phyloP scores from a whole-genome alignment of 1,140 invertebrate genomes.

The Drosophila kanapiae region DNA sequence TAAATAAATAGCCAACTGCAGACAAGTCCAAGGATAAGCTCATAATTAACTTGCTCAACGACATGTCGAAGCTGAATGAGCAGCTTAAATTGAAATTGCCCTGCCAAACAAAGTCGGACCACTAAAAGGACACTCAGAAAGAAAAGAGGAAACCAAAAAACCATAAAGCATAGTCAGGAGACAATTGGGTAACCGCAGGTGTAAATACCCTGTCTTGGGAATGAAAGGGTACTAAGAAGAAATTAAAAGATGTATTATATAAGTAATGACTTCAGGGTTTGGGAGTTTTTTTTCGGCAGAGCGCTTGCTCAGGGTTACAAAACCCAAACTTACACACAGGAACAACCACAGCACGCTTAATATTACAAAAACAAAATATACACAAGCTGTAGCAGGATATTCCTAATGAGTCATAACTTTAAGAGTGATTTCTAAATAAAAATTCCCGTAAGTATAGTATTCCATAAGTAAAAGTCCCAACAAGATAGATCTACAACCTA shows the following conservation, averaged over 20 bases:
- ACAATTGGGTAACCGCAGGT: neutral
- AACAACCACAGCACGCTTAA: too few relatives aligned
- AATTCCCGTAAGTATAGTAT: neutral
- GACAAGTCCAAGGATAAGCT: slow-evolving; percentile 72
- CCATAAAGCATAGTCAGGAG: neutral
- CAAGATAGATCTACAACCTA: neutral
- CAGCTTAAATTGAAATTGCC: slow-evolving; percentile 73
- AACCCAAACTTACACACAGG: too few relatives aligned
- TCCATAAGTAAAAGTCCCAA: neutral
- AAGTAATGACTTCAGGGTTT: too few relatives aligned
- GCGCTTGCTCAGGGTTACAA: too few relatives aligned
- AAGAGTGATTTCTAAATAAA: neutral
- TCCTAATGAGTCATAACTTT: too few relatives aligned
- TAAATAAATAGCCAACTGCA: slow-evolving; percentile 60
- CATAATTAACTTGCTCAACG: slow-evolving; percentile 72
- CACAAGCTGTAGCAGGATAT: too few relatives aligned
- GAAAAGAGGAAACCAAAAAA: neutral
- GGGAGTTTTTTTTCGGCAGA: too few relatives aligned
- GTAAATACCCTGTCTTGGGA: neutral
- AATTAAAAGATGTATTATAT: too few relatives aligned
- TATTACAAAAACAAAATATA: too few relatives aligned
- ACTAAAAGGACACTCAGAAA: slow-evolving; percentile 14
- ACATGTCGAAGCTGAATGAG: slow-evolving; percentile 62
- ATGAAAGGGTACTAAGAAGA: neutral
- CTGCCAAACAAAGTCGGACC: slow-evolving; percentile 9